Conservation (phyloP, 2,113 vertebrate genomes). For the Oreochromis tanganicae region DNA sequence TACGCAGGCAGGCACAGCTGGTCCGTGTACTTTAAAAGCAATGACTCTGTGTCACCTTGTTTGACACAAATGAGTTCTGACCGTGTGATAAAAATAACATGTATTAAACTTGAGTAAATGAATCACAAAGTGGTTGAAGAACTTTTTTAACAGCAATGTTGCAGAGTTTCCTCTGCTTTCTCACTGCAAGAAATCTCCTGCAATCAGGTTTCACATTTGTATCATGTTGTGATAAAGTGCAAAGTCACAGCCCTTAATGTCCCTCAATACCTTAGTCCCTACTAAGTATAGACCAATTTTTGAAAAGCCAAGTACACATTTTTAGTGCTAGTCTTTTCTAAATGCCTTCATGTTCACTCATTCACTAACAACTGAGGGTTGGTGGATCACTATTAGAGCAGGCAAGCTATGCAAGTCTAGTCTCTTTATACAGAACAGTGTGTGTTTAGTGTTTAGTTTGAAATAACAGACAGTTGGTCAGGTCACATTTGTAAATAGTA, state of each 20-base stretch:
- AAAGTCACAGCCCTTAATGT: neutral
- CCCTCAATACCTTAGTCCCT: neutral
- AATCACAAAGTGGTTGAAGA: neutral
- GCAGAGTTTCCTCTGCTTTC: neutral
- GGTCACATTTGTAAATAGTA: neutral
- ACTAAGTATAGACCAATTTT: neutral
- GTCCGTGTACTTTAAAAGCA: neutral
- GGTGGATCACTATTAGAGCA: neutral
- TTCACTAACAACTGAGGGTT: neutral
- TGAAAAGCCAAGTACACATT: neutral
- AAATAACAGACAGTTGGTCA: neutral
- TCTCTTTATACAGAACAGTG: neutral
- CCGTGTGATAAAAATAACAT: neutral
- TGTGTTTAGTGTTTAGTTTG: neutral
- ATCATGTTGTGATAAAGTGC: neutral
- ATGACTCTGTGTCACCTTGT: neutral
- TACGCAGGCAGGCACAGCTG: neutral
- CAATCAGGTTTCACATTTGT: neutral
- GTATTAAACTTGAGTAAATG: neutral
- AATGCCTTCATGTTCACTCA: neutral
- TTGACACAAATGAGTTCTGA: neutral
- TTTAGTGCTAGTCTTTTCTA: neutral
- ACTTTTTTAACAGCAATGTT: accelerated
- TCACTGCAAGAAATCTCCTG: neutral
- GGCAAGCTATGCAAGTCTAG: neutral